These are phyloP conservation scores for Acanthis flammea DNA, from an alignment of 2,797 vertebrate species.

Conservation along the genomic window DNA sequence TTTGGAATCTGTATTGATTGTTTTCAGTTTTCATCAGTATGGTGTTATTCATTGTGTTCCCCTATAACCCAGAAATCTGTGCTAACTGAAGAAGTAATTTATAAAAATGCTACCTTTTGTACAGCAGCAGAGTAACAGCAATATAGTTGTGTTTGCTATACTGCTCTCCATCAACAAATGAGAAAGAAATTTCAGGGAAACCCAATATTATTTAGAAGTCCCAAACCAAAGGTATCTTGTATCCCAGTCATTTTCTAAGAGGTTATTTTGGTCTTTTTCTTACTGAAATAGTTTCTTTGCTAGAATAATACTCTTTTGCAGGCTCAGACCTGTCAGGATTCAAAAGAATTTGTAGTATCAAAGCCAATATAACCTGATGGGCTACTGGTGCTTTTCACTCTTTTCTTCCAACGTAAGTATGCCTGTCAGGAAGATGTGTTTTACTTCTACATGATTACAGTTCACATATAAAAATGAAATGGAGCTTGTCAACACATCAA, in stretches of 20 bases:
- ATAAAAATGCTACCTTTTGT: neutral
- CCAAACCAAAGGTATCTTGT: neutral
- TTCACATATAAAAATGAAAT: neutral
- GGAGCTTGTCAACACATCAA: neutral
- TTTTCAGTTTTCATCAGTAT: neutral
- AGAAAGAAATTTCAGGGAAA: neutral
- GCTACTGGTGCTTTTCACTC: neutral
- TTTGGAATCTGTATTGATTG: neutral
- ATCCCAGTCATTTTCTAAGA: neutral
- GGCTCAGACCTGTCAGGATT: neutral
- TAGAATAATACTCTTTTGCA: neutral
- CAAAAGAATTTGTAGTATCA: neutral
- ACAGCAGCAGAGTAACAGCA: neutral
- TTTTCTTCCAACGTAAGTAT: neutral
- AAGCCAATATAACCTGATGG: neutral
- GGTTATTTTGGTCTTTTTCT: neutral
- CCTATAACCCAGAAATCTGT: neutral
- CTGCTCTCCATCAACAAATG: neutral
- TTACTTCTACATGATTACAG: neutral
- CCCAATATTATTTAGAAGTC: neutral
- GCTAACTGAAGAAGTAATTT: neutral
- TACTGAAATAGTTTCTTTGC: neutral
- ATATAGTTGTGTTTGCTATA: neutral
- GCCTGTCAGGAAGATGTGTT: neutral
- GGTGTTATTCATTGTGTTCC: neutral